phyloP scores from a whole-genome alignment of 2,113 vertebrate species.

The Raja brachyura region DNA sequence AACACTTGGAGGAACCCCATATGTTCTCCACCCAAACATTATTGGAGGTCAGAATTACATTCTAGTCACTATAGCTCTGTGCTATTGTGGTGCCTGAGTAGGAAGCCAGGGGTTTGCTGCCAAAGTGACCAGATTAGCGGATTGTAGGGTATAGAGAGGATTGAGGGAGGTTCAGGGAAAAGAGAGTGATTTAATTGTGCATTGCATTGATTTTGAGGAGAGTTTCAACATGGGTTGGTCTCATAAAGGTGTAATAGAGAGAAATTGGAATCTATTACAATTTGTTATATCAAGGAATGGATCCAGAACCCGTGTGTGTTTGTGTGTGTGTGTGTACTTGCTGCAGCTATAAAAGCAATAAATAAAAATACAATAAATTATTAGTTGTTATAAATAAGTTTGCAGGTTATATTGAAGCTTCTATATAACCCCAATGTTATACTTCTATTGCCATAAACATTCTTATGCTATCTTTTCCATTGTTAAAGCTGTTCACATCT shows the following conservation, averaged over 20 bases:
- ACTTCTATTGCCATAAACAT: neutral
- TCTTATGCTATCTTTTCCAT: neutral
- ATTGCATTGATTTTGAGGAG: neutral
- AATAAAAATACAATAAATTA: too few species aligned
- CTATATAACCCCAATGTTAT: slow-evolving; percentile 4
- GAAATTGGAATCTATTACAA: too few species aligned
- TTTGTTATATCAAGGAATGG: too few species aligned
- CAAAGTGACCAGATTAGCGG: neutral
- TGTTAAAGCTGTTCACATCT: neutral
- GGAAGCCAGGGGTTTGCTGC: too few species aligned
- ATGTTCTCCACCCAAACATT: too few species aligned
- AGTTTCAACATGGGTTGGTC: too few species aligned
- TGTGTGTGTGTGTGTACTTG: too few species aligned
- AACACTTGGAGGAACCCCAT: too few species aligned
- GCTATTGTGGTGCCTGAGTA: neutral
- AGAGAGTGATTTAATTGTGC: neutral
- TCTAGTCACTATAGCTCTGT: neutral
- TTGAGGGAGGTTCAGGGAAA: neutral
- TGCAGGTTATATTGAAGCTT: neutral
- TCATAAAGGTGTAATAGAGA: too few species aligned
- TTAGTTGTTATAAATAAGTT: neutral
- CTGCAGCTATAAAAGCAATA: too few species aligned
- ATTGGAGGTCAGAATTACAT: too few species aligned
- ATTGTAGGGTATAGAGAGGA: neutral
- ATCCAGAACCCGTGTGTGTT: too few species aligned